Evolutionary conservation across 2,113 vertebrate genomes (phyloP).

Genomic region (Patagioenas fasciata): DNA sequence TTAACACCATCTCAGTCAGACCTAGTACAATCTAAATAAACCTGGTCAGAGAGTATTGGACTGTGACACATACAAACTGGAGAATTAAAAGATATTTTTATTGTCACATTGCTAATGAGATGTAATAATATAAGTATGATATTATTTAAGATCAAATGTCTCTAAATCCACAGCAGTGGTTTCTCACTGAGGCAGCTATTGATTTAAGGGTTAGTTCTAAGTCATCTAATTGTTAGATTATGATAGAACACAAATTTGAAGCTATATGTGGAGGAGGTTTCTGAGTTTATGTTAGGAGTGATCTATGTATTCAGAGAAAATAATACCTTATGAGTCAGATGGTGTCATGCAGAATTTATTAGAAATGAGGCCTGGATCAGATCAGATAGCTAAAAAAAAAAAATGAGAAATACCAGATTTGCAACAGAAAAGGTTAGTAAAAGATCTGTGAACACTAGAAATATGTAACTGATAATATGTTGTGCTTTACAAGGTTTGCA

Average conservation of each 20-base stretch:
- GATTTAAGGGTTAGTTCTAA: slow-evolving; percentile 8
- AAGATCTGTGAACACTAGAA: not conserved
- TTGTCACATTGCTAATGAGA: not conserved
- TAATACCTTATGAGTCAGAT: not conserved
- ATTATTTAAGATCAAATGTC: not conserved
- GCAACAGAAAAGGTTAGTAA: not conserved
- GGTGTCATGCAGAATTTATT: not conserved
- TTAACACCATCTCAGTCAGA: not conserved
- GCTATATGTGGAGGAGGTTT: not conserved
- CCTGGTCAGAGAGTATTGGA: not conserved
- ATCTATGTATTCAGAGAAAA: not conserved
- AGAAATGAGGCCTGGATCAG: not conserved
- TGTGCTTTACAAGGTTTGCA: not conserved
- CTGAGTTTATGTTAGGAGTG: not conserved
- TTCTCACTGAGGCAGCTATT: not conserved
- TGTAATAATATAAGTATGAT: not conserved
- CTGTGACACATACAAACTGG: not conserved
- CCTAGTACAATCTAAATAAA: not conserved
- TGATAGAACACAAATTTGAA: not conserved
- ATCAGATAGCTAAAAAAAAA: not conserved
- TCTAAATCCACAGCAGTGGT: not conserved
- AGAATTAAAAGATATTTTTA: not conserved
- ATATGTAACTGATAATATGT: not conserved
- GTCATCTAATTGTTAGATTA: not conserved
- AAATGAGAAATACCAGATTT: not conserved